These are phyloP conservation scores for Ivindomyrus marchei DNA, from an alignment of 2,113 vertebrate genomes.

Conservation along the genomic window DNA sequence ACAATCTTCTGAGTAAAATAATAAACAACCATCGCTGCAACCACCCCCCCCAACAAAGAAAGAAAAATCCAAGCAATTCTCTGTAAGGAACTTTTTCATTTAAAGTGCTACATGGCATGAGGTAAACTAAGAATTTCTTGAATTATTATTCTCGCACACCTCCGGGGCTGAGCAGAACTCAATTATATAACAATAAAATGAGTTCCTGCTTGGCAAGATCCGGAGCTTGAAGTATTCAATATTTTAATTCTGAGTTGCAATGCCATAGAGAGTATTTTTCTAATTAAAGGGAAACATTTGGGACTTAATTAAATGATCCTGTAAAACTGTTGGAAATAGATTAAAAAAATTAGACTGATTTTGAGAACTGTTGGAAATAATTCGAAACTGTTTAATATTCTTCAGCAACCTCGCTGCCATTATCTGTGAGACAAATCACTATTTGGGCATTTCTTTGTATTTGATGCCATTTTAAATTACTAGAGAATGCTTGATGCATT, in stretches of 20 bases:
- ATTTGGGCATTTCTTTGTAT: not conserved
- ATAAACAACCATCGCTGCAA: not conserved
- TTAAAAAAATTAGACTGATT: slow-evolving; percentile 7
- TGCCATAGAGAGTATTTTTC: slow-evolving; percentile 32
- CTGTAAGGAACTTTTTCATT: slow-evolving; percentile 38
- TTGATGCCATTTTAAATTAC: not conserved
- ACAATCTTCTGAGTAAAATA: not conserved
- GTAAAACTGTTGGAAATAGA: slow-evolving; percentile 17
- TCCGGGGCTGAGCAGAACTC: slow-evolving; percentile 49
- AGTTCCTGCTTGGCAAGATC: slow-evolving; percentile 41
- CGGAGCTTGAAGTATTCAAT: slow-evolving; percentile 18
- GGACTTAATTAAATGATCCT: slow-evolving; percentile 39
- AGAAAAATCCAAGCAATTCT: slow-evolving; percentile 20
- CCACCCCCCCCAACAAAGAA: not conserved
- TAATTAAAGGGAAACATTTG: slow-evolving; percentile 46
- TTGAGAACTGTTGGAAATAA: slow-evolving; percentile 5
- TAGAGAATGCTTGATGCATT: not conserved
- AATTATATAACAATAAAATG: slow-evolving; percentile 48
- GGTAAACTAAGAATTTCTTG: slow-evolving; percentile 56
- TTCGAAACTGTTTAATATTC: slow-evolving; percentile 3
- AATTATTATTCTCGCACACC: slow-evolving; percentile 50
- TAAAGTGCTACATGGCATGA: slow-evolving; percentile 51
- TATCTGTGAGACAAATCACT: not conserved
- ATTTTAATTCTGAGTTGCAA: slow-evolving; percentile 38
- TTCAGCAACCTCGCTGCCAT: not conserved